Base-by-base conservation (phyloP, 1,140 invertebrate species). In the Conus ventricosus region DNA sequence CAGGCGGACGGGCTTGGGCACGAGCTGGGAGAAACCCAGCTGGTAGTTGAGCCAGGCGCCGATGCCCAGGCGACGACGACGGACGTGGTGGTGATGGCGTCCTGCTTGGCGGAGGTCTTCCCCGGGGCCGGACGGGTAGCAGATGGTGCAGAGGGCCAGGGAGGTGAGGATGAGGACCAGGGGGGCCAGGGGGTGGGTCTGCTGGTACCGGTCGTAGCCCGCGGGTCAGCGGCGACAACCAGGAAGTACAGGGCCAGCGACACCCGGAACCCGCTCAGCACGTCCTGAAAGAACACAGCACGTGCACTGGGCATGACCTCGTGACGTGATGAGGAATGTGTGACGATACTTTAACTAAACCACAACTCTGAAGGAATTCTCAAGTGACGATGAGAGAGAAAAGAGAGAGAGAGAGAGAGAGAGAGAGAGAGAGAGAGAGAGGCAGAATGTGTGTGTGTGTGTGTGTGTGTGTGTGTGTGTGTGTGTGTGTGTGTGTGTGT, bases 31-130 rank as follows among this genome's bases (percentile, higher is more conserved):
- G 25, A 96, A 95, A 54, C 97, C 97, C 17, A 97, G 96, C 93
- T 97, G 97, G 94, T 97, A 98, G 95, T 98, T 98, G 8, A 97
- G 95, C 97, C 98, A 98, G 1, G 97, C 96, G n/a, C 97, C 98
- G 11, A 96, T 94, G 80, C 97, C 96, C 80, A 98, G 95, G 60
- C 98, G 15, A 97, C 96, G 88, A 96, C 97, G 10, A 98, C 93
- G 4, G 90, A 97, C 71, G 98, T 95, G 85, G 98, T 97, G 95
- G 97, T 97, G 13, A 97, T 97, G 1, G 98, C 98, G 94, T 98
- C 98, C 53, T 97, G 97, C 94, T 98, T 98, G 17, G 92, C 90
- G 27, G 92, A 91, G 86, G 90, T 90, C 85, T 92, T 92, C 76
- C 76, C 90, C 87, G 51, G 10, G 0, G 67, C 67, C 67, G 53